Conservation (phyloP, 2,888 invertebrate genomes). For the Drosophila mimica region DNA sequence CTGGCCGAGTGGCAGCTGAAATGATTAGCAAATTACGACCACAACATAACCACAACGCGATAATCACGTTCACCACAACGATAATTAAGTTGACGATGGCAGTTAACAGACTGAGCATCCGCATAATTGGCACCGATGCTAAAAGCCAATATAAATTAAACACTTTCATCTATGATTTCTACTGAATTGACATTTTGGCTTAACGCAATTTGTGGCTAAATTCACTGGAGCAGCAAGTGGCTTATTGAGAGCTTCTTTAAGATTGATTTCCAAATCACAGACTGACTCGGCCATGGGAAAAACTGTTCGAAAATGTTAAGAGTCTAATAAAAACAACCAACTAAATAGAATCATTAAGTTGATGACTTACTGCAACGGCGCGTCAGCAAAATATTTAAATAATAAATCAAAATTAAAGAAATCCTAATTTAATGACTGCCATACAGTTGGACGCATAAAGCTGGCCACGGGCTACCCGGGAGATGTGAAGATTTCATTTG, state of each 20-base stretch:
- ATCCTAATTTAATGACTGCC: slow-evolving; percentile 6
- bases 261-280: slow-evolving; percentile 42
- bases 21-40: slow-evolving; percentile 67
- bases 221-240: neutral
- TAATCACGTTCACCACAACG: neutral
- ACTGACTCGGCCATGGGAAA: slow-evolving; percentile 26
- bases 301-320: slow-evolving; percentile 25
- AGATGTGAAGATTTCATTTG: slow-evolving; percentile 45
- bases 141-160: slow-evolving; percentile 27
- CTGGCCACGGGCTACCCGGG: slow-evolving; percentile 12
- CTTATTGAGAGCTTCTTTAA: slow-evolving; percentile 2
- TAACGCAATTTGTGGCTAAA: neutral
- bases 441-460: slow-evolving; percentile 15
- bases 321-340: slow-evolving; percentile 48
- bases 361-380: slow-evolving; percentile 69
- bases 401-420: neutral
- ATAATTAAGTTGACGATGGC: slow-evolving; percentile 23
- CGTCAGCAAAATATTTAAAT: slow-evolving; percentile 13
- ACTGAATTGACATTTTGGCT: neutral
- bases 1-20: slow-evolving; percentile 44
- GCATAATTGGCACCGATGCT: slow-evolving; percentile 1
- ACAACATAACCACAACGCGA: slow-evolving; percentile 3
- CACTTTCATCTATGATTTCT: slow-evolving; percentile 9
- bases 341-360: slow-evolving; percentile 65
- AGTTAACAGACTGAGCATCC: slow-evolving; percentile 1